phyloP scores from a whole-genome alignment of 2,797 vertebrate genomes.

The Loris lydekkerianus region DNA sequence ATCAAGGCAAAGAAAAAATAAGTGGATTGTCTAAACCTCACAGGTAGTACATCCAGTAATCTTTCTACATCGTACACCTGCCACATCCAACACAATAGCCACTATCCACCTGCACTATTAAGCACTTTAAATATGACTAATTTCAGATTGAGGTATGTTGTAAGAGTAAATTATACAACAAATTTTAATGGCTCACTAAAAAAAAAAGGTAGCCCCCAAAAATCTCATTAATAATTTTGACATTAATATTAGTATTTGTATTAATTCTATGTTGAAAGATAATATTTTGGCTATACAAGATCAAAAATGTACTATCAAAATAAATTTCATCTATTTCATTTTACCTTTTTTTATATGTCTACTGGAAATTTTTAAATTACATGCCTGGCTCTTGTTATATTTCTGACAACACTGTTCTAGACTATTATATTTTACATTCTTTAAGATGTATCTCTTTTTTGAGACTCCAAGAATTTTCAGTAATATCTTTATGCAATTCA shows the following conservation, averaged over 20 bases:
- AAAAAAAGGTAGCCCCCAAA: conserved; percentile 30
- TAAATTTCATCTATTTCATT: background rate
- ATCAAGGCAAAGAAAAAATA: background rate
- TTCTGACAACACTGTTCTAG: background rate
- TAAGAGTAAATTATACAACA: background rate
- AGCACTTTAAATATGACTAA: background rate
- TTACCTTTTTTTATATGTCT: background rate
- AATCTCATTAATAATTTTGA: background rate
- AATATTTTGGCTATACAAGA: background rate
- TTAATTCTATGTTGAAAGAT: background rate
- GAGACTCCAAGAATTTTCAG: conserved; percentile 3
- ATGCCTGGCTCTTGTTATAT: background rate
- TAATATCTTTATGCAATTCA: conserved; percentile 33
- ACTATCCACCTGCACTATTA: background rate
- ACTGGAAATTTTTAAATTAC: conserved; percentile 25
- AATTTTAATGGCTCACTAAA: background rate
- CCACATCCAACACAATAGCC: background rate
- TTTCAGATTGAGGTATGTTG: background rate
- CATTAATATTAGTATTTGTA: background rate
- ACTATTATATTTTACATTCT: background rate
- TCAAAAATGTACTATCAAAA: conserved; percentile 32
- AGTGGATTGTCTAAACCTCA: background rate
- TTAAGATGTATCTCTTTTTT: background rate
- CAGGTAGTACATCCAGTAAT: background rate
- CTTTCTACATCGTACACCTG: background rate